phyloP scores from a whole-genome alignment of 2,797 vertebrate species.

The Cottoperca gobio region DNA sequence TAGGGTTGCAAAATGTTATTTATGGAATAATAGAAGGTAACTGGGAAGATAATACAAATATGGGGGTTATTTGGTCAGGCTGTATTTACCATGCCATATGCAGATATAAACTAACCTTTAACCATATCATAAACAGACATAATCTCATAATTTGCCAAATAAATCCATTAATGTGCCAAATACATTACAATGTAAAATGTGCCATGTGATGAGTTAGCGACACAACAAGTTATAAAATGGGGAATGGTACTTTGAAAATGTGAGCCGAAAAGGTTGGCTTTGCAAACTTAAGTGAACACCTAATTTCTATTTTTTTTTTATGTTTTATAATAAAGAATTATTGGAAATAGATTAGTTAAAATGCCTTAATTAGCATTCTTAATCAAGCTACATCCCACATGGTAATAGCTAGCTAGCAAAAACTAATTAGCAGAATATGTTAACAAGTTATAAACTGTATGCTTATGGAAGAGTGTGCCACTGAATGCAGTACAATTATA shows the following conservation, averaged over 20 bases:
- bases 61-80: not conserved
- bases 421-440: not conserved
- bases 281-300: not conserved
- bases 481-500: not conserved
- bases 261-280: not conserved
- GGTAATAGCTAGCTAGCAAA: not conserved
- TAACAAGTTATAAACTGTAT: not conserved
- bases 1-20: no score
- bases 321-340: not conserved
- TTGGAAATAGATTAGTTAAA: not conserved
- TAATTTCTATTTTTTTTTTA: no score
- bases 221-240: no score
- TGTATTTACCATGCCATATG: not conserved
- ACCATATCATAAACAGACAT: not conserved
- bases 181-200: not conserved
- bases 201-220: not conserved
- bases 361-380: not conserved
- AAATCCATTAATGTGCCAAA: not conserved
- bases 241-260: not conserved
- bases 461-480: not conserved
- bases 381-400: no score
- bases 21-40: no score
- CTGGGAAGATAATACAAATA: not conserved
- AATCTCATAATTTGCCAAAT: not conserved
- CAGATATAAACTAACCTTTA: not conserved